Evolutionary conservation across 2,797 vertebrate genomes (phyloP), one percentile per base, ranked within the genome.

Genomic region (Enoplosus armatus): DNA sequence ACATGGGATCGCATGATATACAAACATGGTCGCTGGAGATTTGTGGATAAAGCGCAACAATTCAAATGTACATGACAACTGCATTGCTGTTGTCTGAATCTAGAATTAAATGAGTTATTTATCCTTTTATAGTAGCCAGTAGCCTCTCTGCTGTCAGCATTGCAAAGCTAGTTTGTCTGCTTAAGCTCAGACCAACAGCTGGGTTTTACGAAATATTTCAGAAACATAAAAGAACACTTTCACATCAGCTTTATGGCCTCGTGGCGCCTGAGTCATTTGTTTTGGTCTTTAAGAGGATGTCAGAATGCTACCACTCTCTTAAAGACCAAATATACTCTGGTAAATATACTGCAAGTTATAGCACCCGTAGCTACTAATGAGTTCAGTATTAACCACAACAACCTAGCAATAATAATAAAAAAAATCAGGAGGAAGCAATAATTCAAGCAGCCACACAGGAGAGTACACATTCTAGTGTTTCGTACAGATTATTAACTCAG

Each of bases 81-180:
- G 11, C 33, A 37, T 41, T 56, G 27, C 24, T 71, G 15, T n/a
- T n/a, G n/a, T n/a, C 10, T 9, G 20, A 16, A 65, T 61, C 14
- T 20, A 41, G 22, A 35, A 22, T 62, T 41, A 27, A 11, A n/a
- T n/a, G n/a, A 72, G 41, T 27, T 20, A n/a, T 47, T 63, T 41
- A 63, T 75, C 61, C 61, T 77, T 51, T 70, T 31, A 50, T 58
- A 59, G 47, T 69, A 43, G 27, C 51, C 50, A 70, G 35, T 24
- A 59, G 47, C 24, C 22, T 33, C 6, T 73, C 45, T 76, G 69
- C 31, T 65, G 20, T 67, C 50, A 74, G 27, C 75, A 70, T 35
- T 27, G 64, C 48, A 48, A 39, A 75, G 47, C 67, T 47, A 22
- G 56, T 72, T 68, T 54, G 31, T 41, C 62, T 54, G 35, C 73